Percentiles rank a stretch among this genome's conserved stretches.
Evolutionary conservation across 2,797 vertebrate species (phyloP).

Genomic region (Hyperoplus immaculatus): DNA sequence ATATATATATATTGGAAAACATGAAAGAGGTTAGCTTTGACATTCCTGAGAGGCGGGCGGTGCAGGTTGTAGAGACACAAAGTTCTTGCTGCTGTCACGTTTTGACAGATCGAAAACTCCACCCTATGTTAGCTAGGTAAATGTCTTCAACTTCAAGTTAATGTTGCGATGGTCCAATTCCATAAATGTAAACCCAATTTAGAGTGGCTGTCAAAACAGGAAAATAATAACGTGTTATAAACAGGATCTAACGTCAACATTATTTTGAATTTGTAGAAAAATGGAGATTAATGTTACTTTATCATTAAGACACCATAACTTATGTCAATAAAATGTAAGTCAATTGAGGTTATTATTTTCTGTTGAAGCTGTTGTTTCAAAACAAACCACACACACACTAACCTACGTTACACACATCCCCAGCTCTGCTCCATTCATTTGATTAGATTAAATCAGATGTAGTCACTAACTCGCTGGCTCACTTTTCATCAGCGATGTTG

Average conservation of each 20-base stretch:
- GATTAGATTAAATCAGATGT: conserved; percentile 39
- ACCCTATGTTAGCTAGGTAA: fast-evolving
- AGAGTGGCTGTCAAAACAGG: not conserved
- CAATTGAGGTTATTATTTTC: not conserved
- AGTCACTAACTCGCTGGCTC: not conserved
- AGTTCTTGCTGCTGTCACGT: not conserved
- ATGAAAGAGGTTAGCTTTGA: conserved; percentile 6
- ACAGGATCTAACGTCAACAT: not conserved
- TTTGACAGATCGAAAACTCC: not conserved
- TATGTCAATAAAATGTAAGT: too few relatives aligned
- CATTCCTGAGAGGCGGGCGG: not conserved
- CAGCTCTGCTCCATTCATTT: not conserved
- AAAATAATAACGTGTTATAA: not conserved
- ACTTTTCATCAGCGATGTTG: not conserved
- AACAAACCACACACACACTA: not conserved
- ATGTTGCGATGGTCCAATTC: not conserved
- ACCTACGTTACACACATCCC: not conserved
- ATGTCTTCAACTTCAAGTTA: fast-evolving
- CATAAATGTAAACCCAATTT: not conserved
- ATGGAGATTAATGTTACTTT: not conserved
- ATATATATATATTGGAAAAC: not conserved
- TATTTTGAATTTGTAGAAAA: not conserved
- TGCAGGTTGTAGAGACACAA: conserved; percentile 6
- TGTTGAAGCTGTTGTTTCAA: not conserved
- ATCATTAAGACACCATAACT: not conserved